Percentiles rank a stretch among this genome's conserved stretches.
Evolutionary conservation across 1,140 invertebrate species (phyloP).

Genomic region (Drosophila hydei): DNA sequence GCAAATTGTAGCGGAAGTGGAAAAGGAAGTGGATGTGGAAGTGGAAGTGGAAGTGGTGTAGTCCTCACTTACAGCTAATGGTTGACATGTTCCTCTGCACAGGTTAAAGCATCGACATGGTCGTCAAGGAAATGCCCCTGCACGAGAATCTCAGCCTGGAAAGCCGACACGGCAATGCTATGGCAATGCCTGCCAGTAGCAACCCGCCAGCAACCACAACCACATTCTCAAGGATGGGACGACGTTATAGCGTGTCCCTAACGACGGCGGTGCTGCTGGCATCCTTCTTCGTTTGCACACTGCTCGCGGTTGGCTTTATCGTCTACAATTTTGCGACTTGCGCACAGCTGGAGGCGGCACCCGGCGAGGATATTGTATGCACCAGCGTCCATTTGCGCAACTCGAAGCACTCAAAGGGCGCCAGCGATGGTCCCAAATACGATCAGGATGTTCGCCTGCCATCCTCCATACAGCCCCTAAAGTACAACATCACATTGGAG

Average conservation of each 20-base stretch:
- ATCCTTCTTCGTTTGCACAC: constrained; percentile 73
- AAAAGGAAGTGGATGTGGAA: too few relatives aligned
- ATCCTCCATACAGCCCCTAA: constrained; percentile 87
- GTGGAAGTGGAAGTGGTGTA: constrained; percentile 48
- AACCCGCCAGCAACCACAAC: constrained; percentile 35
- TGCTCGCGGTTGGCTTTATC: constrained; percentile 86
- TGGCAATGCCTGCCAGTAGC: constrained; percentile 14
- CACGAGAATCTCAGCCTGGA: constrained; percentile 76
- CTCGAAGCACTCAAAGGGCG: constrained; percentile 63
- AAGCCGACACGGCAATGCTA: constrained; percentile 35
- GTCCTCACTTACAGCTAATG: constrained; percentile 28
- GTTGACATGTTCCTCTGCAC: constrained; percentile 23
- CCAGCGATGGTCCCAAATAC: constrained; percentile 60
- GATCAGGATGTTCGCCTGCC: constrained; percentile 88
- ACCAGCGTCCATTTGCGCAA: constrained; percentile 84
- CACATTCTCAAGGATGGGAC: constrained; percentile 56
- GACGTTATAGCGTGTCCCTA: constrained; percentile 55
- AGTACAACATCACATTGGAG: constrained; percentile 88
- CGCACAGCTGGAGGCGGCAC: constrained; percentile 82
- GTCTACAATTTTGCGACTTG: constrained; percentile 89
- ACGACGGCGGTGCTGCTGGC: constrained; percentile 67
- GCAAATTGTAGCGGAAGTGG: constrained; percentile 14
- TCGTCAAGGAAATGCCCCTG: constrained; percentile 70
- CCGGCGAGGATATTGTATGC: constrained; percentile 66
- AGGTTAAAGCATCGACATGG: constrained; percentile 39